Conservation (phyloP, 2,888 invertebrate genomes). For the Lomographa bimaculata region DNA sequence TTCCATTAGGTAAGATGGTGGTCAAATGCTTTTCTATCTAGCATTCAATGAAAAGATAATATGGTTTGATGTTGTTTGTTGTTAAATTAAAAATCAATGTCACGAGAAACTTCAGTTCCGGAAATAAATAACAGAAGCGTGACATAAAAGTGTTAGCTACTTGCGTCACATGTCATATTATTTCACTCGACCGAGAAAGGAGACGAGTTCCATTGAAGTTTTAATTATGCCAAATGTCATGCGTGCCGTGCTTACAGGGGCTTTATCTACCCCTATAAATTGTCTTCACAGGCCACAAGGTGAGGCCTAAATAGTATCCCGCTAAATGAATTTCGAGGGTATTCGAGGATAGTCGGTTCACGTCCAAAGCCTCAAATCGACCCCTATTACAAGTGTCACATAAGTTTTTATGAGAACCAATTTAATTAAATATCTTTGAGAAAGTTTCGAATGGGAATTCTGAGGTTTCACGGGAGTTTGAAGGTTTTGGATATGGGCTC, state of each 20-base stretch:
- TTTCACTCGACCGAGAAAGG: no score
- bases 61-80: no score
- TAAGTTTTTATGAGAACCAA: slow-evolving; percentile 31
- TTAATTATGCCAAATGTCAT: slow-evolving; percentile 20
- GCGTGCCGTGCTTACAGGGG: slow-evolving; percentile 18
- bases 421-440: slow-evolving; percentile 34
- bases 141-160: no score
- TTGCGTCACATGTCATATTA: no score
- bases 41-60: no score
- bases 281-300: slow-evolving; percentile 21
- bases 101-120: no score
- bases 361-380: slow-evolving; percentile 26
- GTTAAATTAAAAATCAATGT: no score
- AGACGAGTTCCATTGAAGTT: slow-evolving; percentile 18
- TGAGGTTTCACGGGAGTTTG: slow-evolving; percentile 15
- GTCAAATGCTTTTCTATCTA: no score
- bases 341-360: slow-evolving; percentile 28
- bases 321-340: slow-evolving; percentile 29
- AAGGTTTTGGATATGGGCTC: slow-evolving; percentile 15
- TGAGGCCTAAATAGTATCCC: slow-evolving; percentile 14
- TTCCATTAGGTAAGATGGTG: no score
- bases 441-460: slow-evolving; percentile 21
- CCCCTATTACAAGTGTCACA: slow-evolving; percentile 30
- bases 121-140: no score
- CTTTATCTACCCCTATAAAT: slow-evolving; percentile 29